phyloP scores from a whole-genome alignment of 2,888 invertebrate genomes.

The Hypomecis atomaria region DNA sequence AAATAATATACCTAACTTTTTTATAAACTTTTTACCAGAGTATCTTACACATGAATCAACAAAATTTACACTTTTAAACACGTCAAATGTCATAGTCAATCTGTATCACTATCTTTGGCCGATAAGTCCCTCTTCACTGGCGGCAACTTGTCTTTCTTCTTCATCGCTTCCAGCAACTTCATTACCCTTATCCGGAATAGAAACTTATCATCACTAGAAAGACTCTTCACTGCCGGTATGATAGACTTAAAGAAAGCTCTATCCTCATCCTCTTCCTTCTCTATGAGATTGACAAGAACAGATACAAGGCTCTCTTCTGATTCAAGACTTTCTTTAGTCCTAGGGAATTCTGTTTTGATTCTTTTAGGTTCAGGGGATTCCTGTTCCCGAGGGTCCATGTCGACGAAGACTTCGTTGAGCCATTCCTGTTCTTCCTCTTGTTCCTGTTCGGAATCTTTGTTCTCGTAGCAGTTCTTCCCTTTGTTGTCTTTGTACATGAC shows the following conservation, averaged over 20 bases:
- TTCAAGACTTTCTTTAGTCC: conserved; percentile 39
- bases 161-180: conserved; percentile 59
- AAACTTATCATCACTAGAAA: conserved; percentile 61
- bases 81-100: conserved; percentile 24
- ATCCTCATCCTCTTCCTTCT: conserved; percentile 72
- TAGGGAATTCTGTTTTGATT: conserved; percentile 44
- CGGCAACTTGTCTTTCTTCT: conserved; percentile 47
- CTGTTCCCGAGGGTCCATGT: conserved; percentile 45
- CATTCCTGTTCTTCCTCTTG: conserved; percentile 51
- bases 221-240: conserved; percentile 61
- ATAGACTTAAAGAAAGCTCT: conserved; percentile 71
- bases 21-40: too few relatives aligned
- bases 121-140: conserved; percentile 39
- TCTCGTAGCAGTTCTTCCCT: conserved; percentile 8
- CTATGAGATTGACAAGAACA: conserved; percentile 60
- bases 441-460: conserved; percentile 34
- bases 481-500: conserved; percentile 28
- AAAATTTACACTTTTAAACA: not conserved
- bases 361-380: conserved; percentile 41
- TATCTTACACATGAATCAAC: not conserved
- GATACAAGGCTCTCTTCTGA: conserved; percentile 52
- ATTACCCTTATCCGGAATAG: conserved; percentile 68
- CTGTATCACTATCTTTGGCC: conserved; percentile 45
- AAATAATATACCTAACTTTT: too few relatives aligned
- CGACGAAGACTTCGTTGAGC: conserved; percentile 57